phyloP scores from a whole-genome alignment of 2,888 invertebrate genomes.

The Pinctada fucata region DNA sequence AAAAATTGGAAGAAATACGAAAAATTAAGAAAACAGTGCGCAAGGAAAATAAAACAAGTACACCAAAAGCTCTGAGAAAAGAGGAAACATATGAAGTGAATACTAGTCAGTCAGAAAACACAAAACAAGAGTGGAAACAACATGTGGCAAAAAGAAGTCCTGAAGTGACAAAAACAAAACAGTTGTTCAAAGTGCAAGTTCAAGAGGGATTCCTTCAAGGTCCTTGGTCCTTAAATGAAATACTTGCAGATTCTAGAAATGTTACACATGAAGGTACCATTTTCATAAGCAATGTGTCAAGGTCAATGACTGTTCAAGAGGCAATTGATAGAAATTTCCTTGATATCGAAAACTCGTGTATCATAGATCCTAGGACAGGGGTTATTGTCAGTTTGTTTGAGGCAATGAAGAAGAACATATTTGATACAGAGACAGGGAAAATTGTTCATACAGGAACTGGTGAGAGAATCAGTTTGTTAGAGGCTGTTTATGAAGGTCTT shows the following conservation, averaged over 20 bases:
- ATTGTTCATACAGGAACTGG: slow-evolving; percentile 82
- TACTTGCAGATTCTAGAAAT: slow-evolving; percentile 34
- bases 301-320: slow-evolving; percentile 34
- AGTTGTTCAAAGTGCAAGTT: slow-evolving; percentile 24
- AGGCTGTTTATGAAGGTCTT: slow-evolving; percentile 82
- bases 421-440: slow-evolving; percentile 90
- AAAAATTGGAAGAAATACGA: slow-evolving; percentile 36
- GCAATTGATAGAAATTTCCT: slow-evolving; percentile 33
- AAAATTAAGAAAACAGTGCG: slow-evolving; percentile 14
- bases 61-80: slow-evolving; percentile 4
- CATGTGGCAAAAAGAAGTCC: slow-evolving; percentile 33
- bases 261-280: slow-evolving; percentile 31
- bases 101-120: slow-evolving; percentile 1
- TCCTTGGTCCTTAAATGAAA: slow-evolving; percentile 32
- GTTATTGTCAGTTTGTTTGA: slow-evolving; percentile 88
- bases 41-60: slow-evolving; percentile 16
- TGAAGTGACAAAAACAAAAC: slow-evolving; percentile 42
- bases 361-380: slow-evolving; percentile 81
- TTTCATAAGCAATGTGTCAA: slow-evolving; percentile 15
- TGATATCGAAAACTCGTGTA: slow-evolving; percentile 55
- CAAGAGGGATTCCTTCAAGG: slow-evolving; percentile 23
- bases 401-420: slow-evolving; percentile 92
- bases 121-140: slow-evolving; percentile 10
- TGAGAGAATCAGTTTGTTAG: slow-evolving; percentile 85
- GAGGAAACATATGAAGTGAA: neutral